These are phyloP conservation scores for Spheniscus humboldti DNA, from an alignment of 2,797 vertebrate genomes.

Conservation along the genomic window DNA sequence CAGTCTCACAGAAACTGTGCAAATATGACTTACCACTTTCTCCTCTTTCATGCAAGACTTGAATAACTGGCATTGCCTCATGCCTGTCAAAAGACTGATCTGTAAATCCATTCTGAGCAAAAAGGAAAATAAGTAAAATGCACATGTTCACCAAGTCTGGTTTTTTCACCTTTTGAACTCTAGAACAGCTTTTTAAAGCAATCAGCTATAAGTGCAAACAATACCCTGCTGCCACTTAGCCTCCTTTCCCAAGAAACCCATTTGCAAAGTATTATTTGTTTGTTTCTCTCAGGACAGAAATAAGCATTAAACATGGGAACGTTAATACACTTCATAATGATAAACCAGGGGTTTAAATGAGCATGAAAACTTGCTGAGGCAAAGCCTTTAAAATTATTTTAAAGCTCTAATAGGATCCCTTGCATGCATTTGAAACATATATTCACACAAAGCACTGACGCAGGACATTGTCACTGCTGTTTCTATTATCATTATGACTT, in stretches of 20 bases:
- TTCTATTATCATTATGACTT: constrained; percentile 59
- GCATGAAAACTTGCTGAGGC: constrained; percentile 51
- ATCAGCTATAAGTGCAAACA: background rate
- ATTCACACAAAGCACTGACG: constrained; percentile 45
- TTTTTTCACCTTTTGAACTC: constrained; percentile 32
- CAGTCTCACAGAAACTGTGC: constrained; percentile 34
- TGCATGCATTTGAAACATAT: constrained; percentile 24
- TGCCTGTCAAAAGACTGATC: constrained; percentile 35
- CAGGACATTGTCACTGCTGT: constrained; percentile 26
- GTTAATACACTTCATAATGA: constrained; percentile 40
- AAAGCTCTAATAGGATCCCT: constrained; percentile 55
- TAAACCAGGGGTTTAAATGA: constrained; percentile 59
- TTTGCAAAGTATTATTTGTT: constrained; percentile 40
- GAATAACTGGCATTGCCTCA: constrained; percentile 5
- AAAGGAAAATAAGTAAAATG: background rate
- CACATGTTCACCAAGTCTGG: background rate
- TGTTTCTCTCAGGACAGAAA: constrained; percentile 62
- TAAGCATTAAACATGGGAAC: constrained; percentile 35
- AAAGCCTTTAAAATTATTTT: constrained; percentile 51
- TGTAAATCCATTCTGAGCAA: constrained; percentile 11
- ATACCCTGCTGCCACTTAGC: background rate
- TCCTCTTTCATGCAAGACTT: background rate
- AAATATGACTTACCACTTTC: background rate
- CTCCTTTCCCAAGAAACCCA: constrained; percentile 34
- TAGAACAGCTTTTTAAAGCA: background rate